Evolutionary conservation across 2,113 vertebrate genomes (phyloP), one percentile per base, ranked within the genome.

Genomic region (Cavia aperea): DNA sequence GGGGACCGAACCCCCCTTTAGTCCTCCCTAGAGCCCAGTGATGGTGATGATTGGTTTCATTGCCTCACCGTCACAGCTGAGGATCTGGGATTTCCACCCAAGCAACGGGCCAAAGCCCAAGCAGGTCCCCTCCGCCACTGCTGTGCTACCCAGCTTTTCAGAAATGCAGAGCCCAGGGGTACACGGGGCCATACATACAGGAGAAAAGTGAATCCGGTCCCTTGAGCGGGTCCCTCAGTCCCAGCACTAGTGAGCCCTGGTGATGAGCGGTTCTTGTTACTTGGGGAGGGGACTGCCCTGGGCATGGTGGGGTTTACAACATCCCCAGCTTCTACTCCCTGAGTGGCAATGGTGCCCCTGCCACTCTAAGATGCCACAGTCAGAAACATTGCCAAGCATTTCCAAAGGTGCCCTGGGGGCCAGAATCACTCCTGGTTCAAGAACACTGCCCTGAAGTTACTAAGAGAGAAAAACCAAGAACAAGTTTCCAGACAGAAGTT

Each of bases 351-450:
- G 51, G 54, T n/a, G 1, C 11, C 21, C 79, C n/a, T 18, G 24
- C 3, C 1, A 0, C 15, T 5, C 62, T n/a, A 46, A 72, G 36
- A 5, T 1, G 6, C 10, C 60, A 51, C 12, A 2, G 9, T 43
- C 51, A 79, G 5, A 79, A 36, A 12, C 51, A 36, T 56, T 14
- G 19, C 29, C 16, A 36, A 19, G 31, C 77, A 36, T 56, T 21
- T 79, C 33, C 49, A 68, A 66, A 21, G 10, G 49, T 66, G 58
- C 16, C 46, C 46, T 12, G 54, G 12, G 11, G 43, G 31, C 77
- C 18, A 36, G 77, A 79, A 54, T 56, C 43, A 29, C 31, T 51
- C 77, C 21, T 7, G 14, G 33, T n/a, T 81, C 2, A 4, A 63
- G 72, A 79, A 94, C 39, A 79, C 12, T 10, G 43, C 29, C 18